These are phyloP conservation scores for Stenodera caucasica DNA, from an alignment of 2,888 invertebrate genomes.

Conservation along the genomic window DNA sequence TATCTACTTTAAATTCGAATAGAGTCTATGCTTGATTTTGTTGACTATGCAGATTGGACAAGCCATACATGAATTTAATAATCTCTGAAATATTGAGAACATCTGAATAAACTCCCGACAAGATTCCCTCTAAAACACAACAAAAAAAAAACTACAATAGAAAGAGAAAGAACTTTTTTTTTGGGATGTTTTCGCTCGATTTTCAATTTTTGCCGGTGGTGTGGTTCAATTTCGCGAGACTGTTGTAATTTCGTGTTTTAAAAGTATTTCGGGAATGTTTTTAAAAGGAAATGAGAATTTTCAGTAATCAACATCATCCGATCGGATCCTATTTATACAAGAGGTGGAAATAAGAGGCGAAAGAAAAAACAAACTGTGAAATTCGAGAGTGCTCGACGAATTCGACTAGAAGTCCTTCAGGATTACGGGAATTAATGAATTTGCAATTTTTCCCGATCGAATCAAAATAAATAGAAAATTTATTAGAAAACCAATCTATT, in stretches of 20 bases:
- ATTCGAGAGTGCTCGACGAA: constrained; percentile 3
- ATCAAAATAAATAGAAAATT: too few species aligned
- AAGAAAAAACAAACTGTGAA: background rate
- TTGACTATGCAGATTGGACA: constrained; percentile 29
- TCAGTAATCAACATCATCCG: background rate
- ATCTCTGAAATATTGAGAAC: constrained; percentile 12
- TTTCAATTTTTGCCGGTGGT: too few species aligned
- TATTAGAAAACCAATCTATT: too few species aligned
- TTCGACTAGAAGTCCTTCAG: background rate
- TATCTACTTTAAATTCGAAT: constrained; percentile 29
- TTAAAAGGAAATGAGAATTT: background rate
- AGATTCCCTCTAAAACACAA: background rate
- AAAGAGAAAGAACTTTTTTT: too few species aligned
- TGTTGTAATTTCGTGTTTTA: too few species aligned
- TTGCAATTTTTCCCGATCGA: too few species aligned
- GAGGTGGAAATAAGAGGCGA: background rate
- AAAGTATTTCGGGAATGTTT: too few species aligned
- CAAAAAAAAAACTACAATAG: too few species aligned
- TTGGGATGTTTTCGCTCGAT: too few species aligned
- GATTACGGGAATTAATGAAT: background rate
- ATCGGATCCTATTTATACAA: background rate
- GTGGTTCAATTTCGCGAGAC: too few species aligned
- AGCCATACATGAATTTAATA: constrained; percentile 28
- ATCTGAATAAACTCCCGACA: too few species aligned
- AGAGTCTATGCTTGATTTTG: constrained; percentile 23